Percentiles rank a stretch among this genome's conserved stretches.
These are phyloP conservation scores for Lycocerus yunnanus DNA, from an alignment of 2,888 invertebrate species.

Conservation along the genomic window DNA sequence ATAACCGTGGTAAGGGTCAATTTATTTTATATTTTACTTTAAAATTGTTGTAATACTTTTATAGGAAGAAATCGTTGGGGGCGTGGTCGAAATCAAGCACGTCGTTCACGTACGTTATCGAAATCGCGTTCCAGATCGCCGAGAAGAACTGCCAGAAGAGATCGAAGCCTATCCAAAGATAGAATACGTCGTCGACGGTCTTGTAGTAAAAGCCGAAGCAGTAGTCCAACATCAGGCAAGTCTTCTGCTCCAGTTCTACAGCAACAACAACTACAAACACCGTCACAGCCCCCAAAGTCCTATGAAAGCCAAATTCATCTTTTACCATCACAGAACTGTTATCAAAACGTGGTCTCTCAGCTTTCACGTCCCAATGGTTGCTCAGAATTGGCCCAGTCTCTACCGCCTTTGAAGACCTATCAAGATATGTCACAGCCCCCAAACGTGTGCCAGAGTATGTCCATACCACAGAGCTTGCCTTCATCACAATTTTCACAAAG, in stretches of 20 bases:
- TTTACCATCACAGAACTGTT: slow-evolving; percentile 19
- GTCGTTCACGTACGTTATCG: slow-evolving; percentile 46
- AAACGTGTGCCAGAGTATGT: slow-evolving; percentile 2
- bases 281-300: slow-evolving; percentile 26
- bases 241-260: slow-evolving; percentile 31
- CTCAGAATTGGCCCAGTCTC: slow-evolving; percentile 35
- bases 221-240: slow-evolving; percentile 42
- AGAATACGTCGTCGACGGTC: slow-evolving; percentile 49
- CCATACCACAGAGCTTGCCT: slow-evolving; percentile 8
- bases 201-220: slow-evolving; percentile 44
- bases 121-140: slow-evolving; percentile 49
- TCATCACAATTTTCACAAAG: slow-evolving; percentile 12
- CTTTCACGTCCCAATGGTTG: slow-evolving; percentile 23
- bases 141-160: slow-evolving; percentile 34
- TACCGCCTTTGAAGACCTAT: slow-evolving; percentile 37
- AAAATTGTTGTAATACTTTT: slow-evolving; percentile 3
- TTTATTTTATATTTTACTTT: not conserved
- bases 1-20: slow-evolving; percentile 45
- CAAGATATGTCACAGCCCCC: slow-evolving; percentile 36
- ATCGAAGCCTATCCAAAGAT: slow-evolving; percentile 37
- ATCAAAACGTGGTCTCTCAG: slow-evolving; percentile 7
- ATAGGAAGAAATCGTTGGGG: slow-evolving; percentile 51
- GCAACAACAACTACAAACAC: slow-evolving; percentile 17
- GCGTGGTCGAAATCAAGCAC: slow-evolving; percentile 50
- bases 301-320: slow-evolving; percentile 27